phyloP scores from a whole-genome alignment of 2,888 invertebrate species.

The Caenorhabditis panamensis region DNA sequence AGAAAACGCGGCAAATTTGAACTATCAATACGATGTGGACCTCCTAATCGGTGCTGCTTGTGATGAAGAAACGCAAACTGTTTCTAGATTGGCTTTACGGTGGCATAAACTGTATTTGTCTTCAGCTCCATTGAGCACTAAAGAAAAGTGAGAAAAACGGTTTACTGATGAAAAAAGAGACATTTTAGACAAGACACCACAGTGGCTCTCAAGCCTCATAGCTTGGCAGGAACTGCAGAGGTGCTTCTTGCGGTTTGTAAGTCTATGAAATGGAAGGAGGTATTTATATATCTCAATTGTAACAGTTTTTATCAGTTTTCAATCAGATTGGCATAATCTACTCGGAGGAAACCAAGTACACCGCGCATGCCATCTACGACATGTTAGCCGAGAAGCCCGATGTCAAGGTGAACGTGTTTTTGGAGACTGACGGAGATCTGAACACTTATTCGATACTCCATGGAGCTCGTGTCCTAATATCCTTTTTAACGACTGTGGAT shows the following conservation, averaged over 20 bases:
- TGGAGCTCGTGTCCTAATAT: slow-evolving; percentile 47
- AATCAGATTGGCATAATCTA: slow-evolving; percentile 61
- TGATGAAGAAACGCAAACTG: slow-evolving; percentile 67
- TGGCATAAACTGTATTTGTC: slow-evolving; percentile 65
- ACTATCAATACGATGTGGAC: slow-evolving; percentile 64
- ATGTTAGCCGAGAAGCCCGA: slow-evolving; percentile 29
- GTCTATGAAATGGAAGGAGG: slow-evolving; percentile 62
- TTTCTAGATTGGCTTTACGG: slow-evolving; percentile 62
- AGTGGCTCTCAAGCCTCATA: slow-evolving; percentile 62
- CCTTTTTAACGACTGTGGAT: slow-evolving; percentile 49
- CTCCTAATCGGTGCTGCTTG: slow-evolving; percentile 67
- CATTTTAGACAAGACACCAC: slow-evolving; percentile 57
- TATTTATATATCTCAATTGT: background rate
- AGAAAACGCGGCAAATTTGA: slow-evolving; percentile 66
- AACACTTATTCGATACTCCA: slow-evolving; percentile 51
- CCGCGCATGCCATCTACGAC: slow-evolving; percentile 54
- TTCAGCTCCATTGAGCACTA: slow-evolving; percentile 49
- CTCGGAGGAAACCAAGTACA: slow-evolving; percentile 57
- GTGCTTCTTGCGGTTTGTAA: slow-evolving; percentile 45
- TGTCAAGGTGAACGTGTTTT: slow-evolving; percentile 41
- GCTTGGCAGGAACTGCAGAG: slow-evolving; percentile 52
- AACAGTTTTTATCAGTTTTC: background rate
- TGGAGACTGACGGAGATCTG: slow-evolving; percentile 50
- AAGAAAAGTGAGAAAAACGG: slow-evolving; percentile 37
- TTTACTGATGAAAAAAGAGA: background rate